A percentile compares a stretch with the other conserved stretches of the same genome.
Conservation (phyloP, 2,888 invertebrate species). For the Conistra vaccinii region DNA sequence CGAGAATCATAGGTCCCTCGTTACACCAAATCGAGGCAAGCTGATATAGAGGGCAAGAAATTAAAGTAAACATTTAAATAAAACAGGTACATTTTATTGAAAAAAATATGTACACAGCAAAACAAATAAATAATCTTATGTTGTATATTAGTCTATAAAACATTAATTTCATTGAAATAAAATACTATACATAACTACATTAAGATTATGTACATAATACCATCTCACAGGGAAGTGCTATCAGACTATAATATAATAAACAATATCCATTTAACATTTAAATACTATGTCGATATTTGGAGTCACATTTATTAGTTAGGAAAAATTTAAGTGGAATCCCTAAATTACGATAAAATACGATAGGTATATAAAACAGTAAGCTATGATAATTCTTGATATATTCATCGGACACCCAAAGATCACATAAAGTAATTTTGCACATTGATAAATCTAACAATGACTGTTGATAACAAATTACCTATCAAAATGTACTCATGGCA, state of each 20-base stretch:
- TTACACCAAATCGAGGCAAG: neutral
- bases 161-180: slow-evolving; percentile 91
- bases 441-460: slow-evolving; percentile 87
- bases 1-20: neutral
- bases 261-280: slow-evolving; percentile 88
- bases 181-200: slow-evolving; percentile 90
- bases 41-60: slow-evolving; percentile 14
- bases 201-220: slow-evolving; percentile 90
- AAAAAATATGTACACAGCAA: slow-evolving; percentile 91
- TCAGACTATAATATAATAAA: slow-evolving; percentile 86
- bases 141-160: slow-evolving; percentile 91
- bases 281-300: slow-evolving; percentile 87
- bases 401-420: slow-evolving; percentile 84
- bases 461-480: slow-evolving; percentile 86
- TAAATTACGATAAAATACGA: slow-evolving; percentile 84
- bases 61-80: slow-evolving; percentile 74
- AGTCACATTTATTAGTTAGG: slow-evolving; percentile 84
- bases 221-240: slow-evolving; percentile 85
- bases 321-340: slow-evolving; percentile 83
- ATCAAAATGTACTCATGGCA: slow-evolving; percentile 80
- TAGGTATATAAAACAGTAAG: slow-evolving; percentile 86
- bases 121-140: slow-evolving; percentile 91
- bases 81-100: slow-evolving; percentile 91
- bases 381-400: slow-evolving; percentile 85
- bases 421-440: slow-evolving; percentile 84